These are phyloP conservation scores for Colostygia pectinataria DNA, from an alignment of 2,888 invertebrate species.

Conservation along the genomic window DNA sequence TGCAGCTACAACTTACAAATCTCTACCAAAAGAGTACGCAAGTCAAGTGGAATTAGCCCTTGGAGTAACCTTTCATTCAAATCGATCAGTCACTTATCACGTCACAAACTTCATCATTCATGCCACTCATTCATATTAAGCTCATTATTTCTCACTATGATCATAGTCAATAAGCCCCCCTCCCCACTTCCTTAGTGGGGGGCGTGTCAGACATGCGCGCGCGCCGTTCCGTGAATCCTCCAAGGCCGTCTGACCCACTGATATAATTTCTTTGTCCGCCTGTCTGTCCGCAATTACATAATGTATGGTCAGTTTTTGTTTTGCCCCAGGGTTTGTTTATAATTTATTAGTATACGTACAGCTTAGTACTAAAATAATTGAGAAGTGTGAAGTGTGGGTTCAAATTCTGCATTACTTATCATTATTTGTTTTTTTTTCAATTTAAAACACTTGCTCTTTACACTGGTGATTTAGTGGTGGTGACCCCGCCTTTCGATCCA, in stretches of 20 bases:
- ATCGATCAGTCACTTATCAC: constrained; percentile 13
- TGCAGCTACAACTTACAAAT: too few relatives aligned
- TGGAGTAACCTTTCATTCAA: constrained; percentile 1
- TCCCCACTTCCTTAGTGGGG: constrained; percentile 31
- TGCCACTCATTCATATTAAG: constrained; percentile 16
- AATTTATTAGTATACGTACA: too few relatives aligned
- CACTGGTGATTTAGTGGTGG: too few relatives aligned
- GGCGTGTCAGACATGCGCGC: constrained; percentile 57
- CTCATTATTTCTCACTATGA: constrained; percentile 18
- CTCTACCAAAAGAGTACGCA: too few relatives aligned
- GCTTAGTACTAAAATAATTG: too few relatives aligned
- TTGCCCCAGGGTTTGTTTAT: constrained; percentile 18
- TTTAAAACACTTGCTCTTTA: too few relatives aligned
- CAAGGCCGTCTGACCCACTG: constrained; percentile 67
- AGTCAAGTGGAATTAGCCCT: neutral
- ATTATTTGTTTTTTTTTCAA: too few relatives aligned
- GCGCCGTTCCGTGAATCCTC: constrained; percentile 59
- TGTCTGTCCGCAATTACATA: constrained; percentile 35
- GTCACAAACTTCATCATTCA: constrained; percentile 15
- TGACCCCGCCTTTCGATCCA: too few relatives aligned
- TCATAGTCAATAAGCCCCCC: constrained; percentile 18
- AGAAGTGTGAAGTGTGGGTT: too few relatives aligned
- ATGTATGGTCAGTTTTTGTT: constrained; percentile 36
- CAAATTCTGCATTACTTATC: too few relatives aligned
- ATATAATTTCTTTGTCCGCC: constrained; percentile 51